phyloP scores from a whole-genome alignment of 2,113 vertebrate species.

The Dipodomys merriami region DNA sequence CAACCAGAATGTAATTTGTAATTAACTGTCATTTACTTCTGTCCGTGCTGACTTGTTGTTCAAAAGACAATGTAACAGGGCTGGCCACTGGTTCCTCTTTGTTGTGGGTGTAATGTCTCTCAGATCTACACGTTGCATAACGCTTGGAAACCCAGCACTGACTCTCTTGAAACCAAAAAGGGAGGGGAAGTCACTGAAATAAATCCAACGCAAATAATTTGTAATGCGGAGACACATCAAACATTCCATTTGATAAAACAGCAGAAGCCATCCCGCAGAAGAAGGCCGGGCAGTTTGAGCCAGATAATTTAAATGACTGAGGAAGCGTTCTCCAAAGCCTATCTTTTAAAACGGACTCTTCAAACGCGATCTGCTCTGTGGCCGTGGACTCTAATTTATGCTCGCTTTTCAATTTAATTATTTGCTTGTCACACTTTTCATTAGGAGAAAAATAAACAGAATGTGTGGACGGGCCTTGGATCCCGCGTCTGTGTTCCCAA shows the following conservation, averaged over 20 bases:
- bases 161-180: conserved; percentile 75
- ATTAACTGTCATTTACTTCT: conserved; percentile 93
- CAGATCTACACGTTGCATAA: conserved; percentile 78
- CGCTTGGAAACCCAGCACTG: conserved; percentile 76
- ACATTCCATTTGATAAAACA: conserved; percentile 62
- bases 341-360: conserved; percentile 58
- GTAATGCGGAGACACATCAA: conserved; percentile 68
- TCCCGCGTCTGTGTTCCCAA: background rate
- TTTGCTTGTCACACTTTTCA: conserved; percentile 73
- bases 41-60: conserved; percentile 89
- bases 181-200: conserved; percentile 77
- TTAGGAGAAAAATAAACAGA: conserved; percentile 75
- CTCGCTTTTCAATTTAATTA: conserved; percentile 77
- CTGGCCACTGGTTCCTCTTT: conserved; percentile 87
- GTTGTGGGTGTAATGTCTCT: conserved; percentile 86
- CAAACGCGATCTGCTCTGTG: conserved; percentile 58
- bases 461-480: background rate
- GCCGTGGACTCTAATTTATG: conserved; percentile 75
- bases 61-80: conserved; percentile 85
- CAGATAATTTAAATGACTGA: conserved; percentile 60
- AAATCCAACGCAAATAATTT: conserved; percentile 75
- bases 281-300: conserved; percentile 28
- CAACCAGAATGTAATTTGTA: conserved; percentile 91
- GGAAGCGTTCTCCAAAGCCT: conserved; percentile 36
- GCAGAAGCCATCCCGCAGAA: conserved; percentile 55